A percentile compares a stretch with the other conserved stretches of the same genome.
Evolutionary conservation across 2,888 invertebrate genomes (phyloP).

Genomic region (Tachina fera): DNA sequence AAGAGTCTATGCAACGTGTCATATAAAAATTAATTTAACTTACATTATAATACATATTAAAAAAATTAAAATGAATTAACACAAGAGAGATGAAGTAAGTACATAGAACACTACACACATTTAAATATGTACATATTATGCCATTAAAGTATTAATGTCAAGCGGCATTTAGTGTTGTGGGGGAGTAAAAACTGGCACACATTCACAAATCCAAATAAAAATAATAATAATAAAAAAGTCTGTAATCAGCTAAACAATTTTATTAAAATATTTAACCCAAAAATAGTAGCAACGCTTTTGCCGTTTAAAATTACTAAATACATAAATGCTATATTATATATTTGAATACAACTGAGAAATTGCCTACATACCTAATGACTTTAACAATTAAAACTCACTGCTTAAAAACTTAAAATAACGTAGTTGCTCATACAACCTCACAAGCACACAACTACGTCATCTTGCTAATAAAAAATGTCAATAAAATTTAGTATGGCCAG

Average conservation of each 20-base stretch:
- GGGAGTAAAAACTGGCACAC: slow-evolving; percentile 16
- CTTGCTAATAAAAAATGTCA: slow-evolving; percentile 50
- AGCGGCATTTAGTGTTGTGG: slow-evolving; percentile 14
- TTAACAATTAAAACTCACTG: slow-evolving; percentile 59
- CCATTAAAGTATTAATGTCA: slow-evolving; percentile 7
- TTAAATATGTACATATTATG: slow-evolving; percentile 11
- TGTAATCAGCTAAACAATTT: slow-evolving; percentile 23
- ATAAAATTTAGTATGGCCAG: slow-evolving; percentile 54
- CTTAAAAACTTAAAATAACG: slow-evolving; percentile 32
- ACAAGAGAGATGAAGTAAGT: too few relatives aligned
- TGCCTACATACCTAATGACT: slow-evolving; percentile 58
- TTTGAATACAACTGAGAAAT: slow-evolving; percentile 44
- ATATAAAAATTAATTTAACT: slow-evolving; percentile 50
- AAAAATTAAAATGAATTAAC: too few relatives aligned
- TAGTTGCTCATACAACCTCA: slow-evolving; percentile 9
- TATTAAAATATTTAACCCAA: slow-evolving; percentile 9
- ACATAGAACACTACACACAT: neutral
- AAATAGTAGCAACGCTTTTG: neutral
- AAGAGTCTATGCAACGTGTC: slow-evolving; percentile 80
- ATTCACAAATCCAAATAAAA: slow-evolving; percentile 12
- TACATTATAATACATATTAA: neutral
- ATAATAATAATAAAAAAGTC: neutral
- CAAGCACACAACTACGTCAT: slow-evolving; percentile 64
- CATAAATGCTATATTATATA: slow-evolving; percentile 4
- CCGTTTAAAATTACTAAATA: slow-evolving; percentile 21